A percentile compares a stretch with the other conserved stretches of the same genome.
Evolutionary conservation across 2,797 vertebrate genomes (phyloP).

Genomic region (Hippopotamyrus pictus): DNA sequence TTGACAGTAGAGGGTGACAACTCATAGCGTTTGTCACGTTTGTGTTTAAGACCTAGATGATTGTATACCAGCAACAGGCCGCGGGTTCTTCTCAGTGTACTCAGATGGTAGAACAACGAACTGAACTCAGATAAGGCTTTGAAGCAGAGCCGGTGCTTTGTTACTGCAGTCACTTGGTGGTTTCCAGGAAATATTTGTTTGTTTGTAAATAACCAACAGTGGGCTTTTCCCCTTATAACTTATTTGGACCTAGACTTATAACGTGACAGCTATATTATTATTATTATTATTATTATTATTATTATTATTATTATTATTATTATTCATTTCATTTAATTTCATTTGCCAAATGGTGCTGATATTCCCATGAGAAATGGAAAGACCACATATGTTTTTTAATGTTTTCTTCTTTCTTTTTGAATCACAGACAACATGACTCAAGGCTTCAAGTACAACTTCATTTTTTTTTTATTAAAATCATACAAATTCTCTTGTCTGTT

Average conservation of each 20-base stretch:
- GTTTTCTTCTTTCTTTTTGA: not conserved
- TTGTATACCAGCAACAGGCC: not conserved
- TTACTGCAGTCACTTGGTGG: not conserved
- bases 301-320: not conserved
- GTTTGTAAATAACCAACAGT: not conserved
- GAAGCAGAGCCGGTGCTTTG: not conserved
- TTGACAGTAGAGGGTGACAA: conserved; percentile 7
- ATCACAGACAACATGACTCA: conserved; percentile 33
- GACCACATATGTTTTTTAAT: not conserved
- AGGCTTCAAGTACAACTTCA: conserved; percentile 66
- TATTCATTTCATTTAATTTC: not conserved
- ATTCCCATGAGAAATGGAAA: not conserved
- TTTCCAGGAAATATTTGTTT: not conserved
- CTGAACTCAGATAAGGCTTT: not conserved
- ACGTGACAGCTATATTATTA: not conserved
- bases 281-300: not conserved
- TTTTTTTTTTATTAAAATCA: conserved; percentile 91
- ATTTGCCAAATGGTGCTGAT: not conserved
- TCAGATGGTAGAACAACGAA: not conserved
- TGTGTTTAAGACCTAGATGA: not conserved
- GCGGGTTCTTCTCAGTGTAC: not conserved
- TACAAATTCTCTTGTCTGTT: conserved; percentile 94
- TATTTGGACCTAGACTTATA: not conserved
- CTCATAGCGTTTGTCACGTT: not conserved
- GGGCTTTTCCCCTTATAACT: not conserved